phyloP scores from a whole-genome alignment of 2,113 vertebrate species.

The Catharus minimus region DNA sequence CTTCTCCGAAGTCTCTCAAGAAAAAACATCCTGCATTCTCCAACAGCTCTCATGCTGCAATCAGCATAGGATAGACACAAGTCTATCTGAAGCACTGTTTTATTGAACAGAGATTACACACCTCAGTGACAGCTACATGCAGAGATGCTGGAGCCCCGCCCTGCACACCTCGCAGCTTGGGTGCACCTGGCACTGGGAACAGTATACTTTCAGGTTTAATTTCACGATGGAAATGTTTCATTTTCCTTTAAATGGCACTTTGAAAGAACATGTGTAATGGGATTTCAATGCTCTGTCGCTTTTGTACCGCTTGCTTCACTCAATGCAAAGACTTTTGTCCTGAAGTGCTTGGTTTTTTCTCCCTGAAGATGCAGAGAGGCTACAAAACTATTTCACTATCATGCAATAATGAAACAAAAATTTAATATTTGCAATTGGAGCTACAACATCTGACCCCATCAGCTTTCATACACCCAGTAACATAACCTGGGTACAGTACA shows the following conservation, averaged over 20 bases:
- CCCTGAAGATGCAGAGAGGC: neutral
- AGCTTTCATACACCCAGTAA: neutral
- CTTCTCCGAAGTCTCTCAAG: neutral
- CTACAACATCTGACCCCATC: neutral
- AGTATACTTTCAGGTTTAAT: neutral
- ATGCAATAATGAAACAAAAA: neutral
- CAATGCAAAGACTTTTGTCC: neutral
- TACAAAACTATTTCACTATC: neutral
- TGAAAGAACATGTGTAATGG: neutral
- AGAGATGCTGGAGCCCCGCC: neutral
- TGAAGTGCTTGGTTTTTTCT: neutral
- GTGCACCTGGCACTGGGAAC: neutral
- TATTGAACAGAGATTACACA: fast-evolving
- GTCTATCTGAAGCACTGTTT: neutral
- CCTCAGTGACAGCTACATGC: neutral
- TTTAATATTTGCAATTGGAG: neutral
- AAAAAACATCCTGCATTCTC: neutral
- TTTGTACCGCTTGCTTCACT: neutral
- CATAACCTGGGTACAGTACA: neutral
- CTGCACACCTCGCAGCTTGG: fast-evolving
- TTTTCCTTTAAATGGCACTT: neutral
- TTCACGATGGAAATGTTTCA: neutral
- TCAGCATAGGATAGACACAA: neutral
- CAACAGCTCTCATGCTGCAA: neutral
- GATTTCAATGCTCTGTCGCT: neutral